Evolutionary conservation across 30 jellyfish, hydroid and myxozoan species (phyloP), one percentile per base, ranked within the genome.

Genomic region (Turritopsis rubra): DNA sequence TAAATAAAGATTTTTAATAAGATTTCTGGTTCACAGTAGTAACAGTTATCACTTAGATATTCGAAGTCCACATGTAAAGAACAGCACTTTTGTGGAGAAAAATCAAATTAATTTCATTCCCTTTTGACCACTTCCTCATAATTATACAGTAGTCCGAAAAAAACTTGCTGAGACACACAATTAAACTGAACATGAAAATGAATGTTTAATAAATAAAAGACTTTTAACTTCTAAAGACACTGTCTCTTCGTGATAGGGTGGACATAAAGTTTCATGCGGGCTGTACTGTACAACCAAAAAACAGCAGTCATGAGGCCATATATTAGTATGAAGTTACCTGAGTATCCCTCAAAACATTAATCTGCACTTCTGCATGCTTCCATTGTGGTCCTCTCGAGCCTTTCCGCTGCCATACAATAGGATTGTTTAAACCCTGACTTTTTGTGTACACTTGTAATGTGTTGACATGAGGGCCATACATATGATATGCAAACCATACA

Each of bases 391-490:
- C 99, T 68, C 79, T 88, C 0, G 99, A 84, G 28, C 99, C 99
- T 53, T 86, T 93, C 52, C 99, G 54, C 75, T 52, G 29, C 99
- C 99, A 93, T 22, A 93, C 71, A 0, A 90, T 82, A 19, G 99
- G 96, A 23, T 74, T 75, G 72, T 71, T 66, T 41, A 13, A 41
- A 41, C 60, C 60, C 8, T 96, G 96, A 22, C 75, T 85, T 8
- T 87, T 52, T 72, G 96, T 89, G 95, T 85, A 86, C 70, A 93
- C 99, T 1, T 86, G 52, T 65, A 93, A 84, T 1, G 99, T 71
- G 66, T 88, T 90, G 75, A 93, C 96, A 79, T 93, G 99, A 18
- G 99, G 96, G 28, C 99, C 99, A 82, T 93, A 93, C 99, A 93
- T 93, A 86, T 93, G 99, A 84, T 93, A 93, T 85, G 88, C 96